These are phyloP conservation scores for Carlito syrichta DNA, from an alignment of 2,113 vertebrate genomes.

Conservation along the genomic window DNA sequence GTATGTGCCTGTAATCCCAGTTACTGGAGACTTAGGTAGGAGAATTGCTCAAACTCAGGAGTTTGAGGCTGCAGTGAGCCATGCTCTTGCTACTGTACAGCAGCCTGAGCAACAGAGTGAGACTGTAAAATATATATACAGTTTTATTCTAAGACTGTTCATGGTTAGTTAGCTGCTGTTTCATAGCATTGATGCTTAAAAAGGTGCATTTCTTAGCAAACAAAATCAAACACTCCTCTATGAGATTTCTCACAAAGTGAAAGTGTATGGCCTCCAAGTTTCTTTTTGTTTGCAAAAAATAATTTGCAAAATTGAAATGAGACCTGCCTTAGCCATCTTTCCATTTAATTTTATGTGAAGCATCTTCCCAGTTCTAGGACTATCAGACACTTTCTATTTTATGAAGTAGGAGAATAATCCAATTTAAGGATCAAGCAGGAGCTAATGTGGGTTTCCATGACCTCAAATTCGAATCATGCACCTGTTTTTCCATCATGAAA, in stretches of 20 bases:
- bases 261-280: neutral
- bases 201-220: neutral
- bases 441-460: neutral
- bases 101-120: too few relatives aligned
- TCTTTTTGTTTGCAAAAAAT: constrained; percentile 16
- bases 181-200: neutral
- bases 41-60: too few relatives aligned
- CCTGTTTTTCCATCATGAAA: neutral
- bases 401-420: neutral
- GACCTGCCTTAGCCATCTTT: constrained; percentile 19
- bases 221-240: neutral
- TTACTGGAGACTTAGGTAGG: too few relatives aligned
- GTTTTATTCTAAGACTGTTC: neutral
- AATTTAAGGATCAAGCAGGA: constrained; percentile 39
- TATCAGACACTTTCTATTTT: constrained; percentile 49
- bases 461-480: neutral
- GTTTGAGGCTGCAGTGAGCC: too few relatives aligned
- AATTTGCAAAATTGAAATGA: constrained; percentile 63
- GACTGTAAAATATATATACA: neutral
- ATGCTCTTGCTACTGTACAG: too few relatives aligned
- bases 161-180: neutral
- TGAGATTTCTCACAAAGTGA: neutral
- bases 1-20: too few relatives aligned
- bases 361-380: constrained; percentile 40
- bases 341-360: constrained; percentile 27